Evolutionary conservation across 1,140 invertebrate genomes (phyloP).

Genomic region (Plectrocnemia conspersa): DNA sequence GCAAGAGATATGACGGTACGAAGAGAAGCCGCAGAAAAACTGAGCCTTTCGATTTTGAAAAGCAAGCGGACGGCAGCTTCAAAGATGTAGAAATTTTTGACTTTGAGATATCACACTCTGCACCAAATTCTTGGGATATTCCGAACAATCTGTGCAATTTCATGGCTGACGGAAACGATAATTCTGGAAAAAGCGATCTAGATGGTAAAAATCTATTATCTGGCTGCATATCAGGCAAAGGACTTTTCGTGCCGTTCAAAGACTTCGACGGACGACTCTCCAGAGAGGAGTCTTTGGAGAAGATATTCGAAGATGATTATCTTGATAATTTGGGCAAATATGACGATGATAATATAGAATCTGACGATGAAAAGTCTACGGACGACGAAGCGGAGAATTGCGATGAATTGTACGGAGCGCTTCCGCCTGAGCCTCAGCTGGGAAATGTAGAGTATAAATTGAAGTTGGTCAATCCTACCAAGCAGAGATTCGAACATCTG

Average conservation of each 20-base stretch:
- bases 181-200: slow-evolving; percentile 2
- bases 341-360: slow-evolving; percentile 20
- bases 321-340: slow-evolving; percentile 17
- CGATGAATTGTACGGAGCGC: slow-evolving; percentile 49
- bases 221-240: slow-evolving; percentile 26
- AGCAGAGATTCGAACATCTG: slow-evolving; percentile 80
- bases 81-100: no score
- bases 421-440: slow-evolving; percentile 85
- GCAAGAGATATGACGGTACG: slow-evolving; percentile 29
- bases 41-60: slow-evolving; percentile 30
- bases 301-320: slow-evolving; percentile 30
- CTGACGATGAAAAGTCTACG: slow-evolving; percentile 41
- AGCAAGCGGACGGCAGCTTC: slow-evolving; percentile 28
- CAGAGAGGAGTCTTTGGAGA: slow-evolving; percentile 38
- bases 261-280: slow-evolving; percentile 41
- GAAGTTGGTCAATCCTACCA: slow-evolving; percentile 79
- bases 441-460: slow-evolving; percentile 93
- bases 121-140: slow-evolving; percentile 18
- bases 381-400: slow-evolving; percentile 43
- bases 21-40: slow-evolving; percentile 32
- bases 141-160: slow-evolving; percentile 15
- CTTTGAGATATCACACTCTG: no score
- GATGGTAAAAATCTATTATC: slow-evolving; percentile 14
- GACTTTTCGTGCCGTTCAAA: slow-evolving; percentile 32
- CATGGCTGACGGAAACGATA: slow-evolving; percentile 17